A percentile compares a stretch with the other conserved stretches of the same genome.
These are phyloP conservation scores for Drosophila multiciliata DNA, from an alignment of 2,888 invertebrate species.

Conservation along the genomic window DNA sequence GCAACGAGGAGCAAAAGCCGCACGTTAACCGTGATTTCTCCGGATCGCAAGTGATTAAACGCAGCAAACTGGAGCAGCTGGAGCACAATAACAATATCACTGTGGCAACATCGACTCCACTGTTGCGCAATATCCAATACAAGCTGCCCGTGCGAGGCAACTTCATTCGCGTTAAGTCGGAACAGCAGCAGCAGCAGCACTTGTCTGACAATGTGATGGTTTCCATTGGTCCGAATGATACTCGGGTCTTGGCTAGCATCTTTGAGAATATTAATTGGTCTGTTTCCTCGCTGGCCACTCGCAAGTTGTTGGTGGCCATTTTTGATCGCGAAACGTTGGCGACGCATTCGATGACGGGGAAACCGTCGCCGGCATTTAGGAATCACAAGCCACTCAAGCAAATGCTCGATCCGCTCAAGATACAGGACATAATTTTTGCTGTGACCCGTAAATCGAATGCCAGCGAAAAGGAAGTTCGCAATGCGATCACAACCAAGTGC, in stretches of 20 bases:
- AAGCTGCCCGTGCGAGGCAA: slow-evolving; percentile 40
- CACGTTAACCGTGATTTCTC: slow-evolving; percentile 34
- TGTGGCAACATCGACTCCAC: background rate
- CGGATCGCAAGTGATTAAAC: slow-evolving; percentile 43
- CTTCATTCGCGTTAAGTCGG: slow-evolving; percentile 1
- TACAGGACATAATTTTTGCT: slow-evolving; percentile 87
- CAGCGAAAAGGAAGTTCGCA: slow-evolving; percentile 87
- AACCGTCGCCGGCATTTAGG: slow-evolving; percentile 86
- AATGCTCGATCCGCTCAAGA: slow-evolving; percentile 85
- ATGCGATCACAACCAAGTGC: slow-evolving; percentile 88
- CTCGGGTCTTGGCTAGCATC: slow-evolving; percentile 83
- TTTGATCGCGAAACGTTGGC: slow-evolving; percentile 87
- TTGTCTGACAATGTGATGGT: slow-evolving; percentile 66
- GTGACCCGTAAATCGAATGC: slow-evolving; percentile 86
- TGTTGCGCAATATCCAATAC: slow-evolving; percentile 25
- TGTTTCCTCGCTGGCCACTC: slow-evolving; percentile 86
- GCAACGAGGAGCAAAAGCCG: slow-evolving; percentile 52
- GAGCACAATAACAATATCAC: slow-evolving; percentile 2
- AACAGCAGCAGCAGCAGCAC: slow-evolving; percentile 19
- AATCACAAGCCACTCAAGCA: slow-evolving; percentile 82
- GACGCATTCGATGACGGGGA: slow-evolving; percentile 88
- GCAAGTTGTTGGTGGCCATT: slow-evolving; percentile 86
- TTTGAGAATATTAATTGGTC: slow-evolving; percentile 86
- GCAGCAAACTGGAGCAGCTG: slow-evolving; percentile 54
- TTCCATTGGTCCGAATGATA: slow-evolving; percentile 85